Percentiles rank a stretch among this genome's conserved stretches.
Conservation (phyloP, 2,888 invertebrate species). For the Taenaris catops region DNA sequence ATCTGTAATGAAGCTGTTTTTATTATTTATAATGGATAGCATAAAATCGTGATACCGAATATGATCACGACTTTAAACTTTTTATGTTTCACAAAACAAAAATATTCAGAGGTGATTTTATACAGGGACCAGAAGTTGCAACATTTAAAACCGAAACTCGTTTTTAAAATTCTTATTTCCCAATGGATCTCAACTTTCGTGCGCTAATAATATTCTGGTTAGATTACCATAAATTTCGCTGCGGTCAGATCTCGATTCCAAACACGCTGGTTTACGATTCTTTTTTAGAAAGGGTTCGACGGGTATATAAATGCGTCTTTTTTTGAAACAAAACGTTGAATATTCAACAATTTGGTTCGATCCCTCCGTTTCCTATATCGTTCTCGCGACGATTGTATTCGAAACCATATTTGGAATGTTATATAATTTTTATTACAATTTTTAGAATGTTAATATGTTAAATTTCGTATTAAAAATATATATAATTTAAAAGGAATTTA, state of each 20-base stretch:
- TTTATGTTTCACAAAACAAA: conserved; percentile 3
- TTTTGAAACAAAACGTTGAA: conserved; percentile 8
- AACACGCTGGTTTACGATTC: conserved; percentile 13
- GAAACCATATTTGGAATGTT: background rate
- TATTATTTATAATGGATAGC: conserved; percentile 6
- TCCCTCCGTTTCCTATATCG: background rate
- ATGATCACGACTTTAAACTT: conserved; percentile 11
- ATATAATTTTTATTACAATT: no score
- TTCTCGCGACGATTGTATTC: background rate
- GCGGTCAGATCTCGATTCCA: conserved; percentile 14
- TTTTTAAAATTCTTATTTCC: conserved; percentile 6
- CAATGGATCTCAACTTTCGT: conserved; percentile 7
- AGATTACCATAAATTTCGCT: conserved; percentile 17
- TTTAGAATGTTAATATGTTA: no score
- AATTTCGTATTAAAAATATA: no score
- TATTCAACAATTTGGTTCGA: conserved; percentile 3
- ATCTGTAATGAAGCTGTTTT: conserved; percentile 5
- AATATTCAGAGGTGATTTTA: background rate
- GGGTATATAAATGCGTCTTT: conserved; percentile 12
- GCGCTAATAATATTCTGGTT: conserved; percentile 15
- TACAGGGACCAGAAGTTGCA: conserved; percentile 6
- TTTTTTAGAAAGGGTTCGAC: conserved; percentile 10
- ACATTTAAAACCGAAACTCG: conserved; percentile 1
- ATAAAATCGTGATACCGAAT: conserved; percentile 4
- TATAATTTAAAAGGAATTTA: no score